Conservation (phyloP, 2,113 vertebrate genomes). For the Microtus richardsoni region DNA sequence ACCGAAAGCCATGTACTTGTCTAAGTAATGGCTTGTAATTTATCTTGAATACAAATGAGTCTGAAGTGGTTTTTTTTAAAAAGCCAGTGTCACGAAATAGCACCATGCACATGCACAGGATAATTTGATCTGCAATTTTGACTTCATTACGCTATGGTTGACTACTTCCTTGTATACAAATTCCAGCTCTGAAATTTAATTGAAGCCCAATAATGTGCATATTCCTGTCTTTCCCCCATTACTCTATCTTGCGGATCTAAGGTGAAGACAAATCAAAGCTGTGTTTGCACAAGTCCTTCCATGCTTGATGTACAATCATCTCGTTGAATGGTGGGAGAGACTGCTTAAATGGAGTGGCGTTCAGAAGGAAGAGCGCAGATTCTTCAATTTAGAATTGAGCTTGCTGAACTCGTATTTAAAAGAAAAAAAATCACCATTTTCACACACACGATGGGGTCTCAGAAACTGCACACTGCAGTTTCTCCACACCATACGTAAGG, state of each 20-base stretch:
- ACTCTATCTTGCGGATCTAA: conserved; percentile 50
- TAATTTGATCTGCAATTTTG: conserved; percentile 61
- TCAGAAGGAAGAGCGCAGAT: neutral
- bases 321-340: conserved; percentile 10
- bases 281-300: conserved; percentile 15
- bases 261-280: conserved; percentile 57
- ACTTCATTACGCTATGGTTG: conserved; percentile 59
- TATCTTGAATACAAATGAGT: conserved; percentile 57
- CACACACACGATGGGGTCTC: neutral
- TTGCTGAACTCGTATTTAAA: conserved; percentile 27
- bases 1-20: neutral
- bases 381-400: conserved; percentile 42
- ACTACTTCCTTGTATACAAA: conserved; percentile 55
- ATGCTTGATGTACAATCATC: conserved; percentile 48
- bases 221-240: conserved; percentile 33
- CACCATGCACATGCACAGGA: conserved; percentile 48
- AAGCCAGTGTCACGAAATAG: conserved; percentile 35
- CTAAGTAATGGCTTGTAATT: conserved; percentile 55
- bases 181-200: conserved; percentile 54
- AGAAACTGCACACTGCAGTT: neutral
- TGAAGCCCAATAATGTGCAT: conserved; percentile 57
- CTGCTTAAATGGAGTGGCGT: conserved; percentile 55
- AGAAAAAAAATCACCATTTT: neutral
- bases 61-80: conserved; percentile 58
- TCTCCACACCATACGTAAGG: neutral